phyloP scores from a whole-genome alignment of 35 echinoderm and acorn worm genomes.

The Anneissia japonica region DNA sequence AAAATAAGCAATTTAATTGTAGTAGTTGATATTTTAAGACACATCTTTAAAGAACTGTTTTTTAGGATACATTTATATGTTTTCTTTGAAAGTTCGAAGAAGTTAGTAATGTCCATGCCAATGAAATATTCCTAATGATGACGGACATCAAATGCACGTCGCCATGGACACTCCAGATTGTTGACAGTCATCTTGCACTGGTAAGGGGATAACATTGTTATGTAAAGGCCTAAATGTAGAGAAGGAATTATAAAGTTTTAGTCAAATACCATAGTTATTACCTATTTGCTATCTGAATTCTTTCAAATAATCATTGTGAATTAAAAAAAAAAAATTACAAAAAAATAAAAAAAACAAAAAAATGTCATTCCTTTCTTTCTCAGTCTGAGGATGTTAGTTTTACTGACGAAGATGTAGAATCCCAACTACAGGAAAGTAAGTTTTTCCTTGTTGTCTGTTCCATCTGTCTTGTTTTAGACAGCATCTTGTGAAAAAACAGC shows the following conservation, averaged over 20 bases:
- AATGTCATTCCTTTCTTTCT: not conserved
- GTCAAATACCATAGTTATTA: too few relatives aligned
- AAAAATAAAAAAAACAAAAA: too few relatives aligned
- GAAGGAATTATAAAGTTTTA: too few relatives aligned
- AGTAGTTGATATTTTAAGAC: not conserved
- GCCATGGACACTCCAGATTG: constrained; percentile 76
- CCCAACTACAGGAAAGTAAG: constrained; percentile 70
- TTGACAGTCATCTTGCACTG: constrained; percentile 56
- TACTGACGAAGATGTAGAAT: constrained; percentile 54
- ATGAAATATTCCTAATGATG: constrained; percentile 72
- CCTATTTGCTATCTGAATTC: too few relatives aligned
- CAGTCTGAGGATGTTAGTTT: constrained; percentile 61
- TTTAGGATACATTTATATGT: not conserved
- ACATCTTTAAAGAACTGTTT: not conserved
- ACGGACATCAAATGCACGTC: constrained; percentile 77
- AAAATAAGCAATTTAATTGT: not conserved
- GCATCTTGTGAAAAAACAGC: too few relatives aligned
- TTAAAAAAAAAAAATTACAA: too few relatives aligned
- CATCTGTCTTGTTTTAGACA: too few relatives aligned
- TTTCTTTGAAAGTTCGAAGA: constrained; percentile 61
- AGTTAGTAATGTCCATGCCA: constrained; percentile 66
- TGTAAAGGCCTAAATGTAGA: too few relatives aligned
- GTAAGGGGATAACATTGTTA: constrained; percentile 33
- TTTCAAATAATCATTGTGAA: too few relatives aligned
- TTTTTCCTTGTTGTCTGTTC: not conserved